These are phyloP conservation scores for Heliconius erato DNA, from an alignment of 2,888 invertebrate genomes.

Conservation along the genomic window DNA sequence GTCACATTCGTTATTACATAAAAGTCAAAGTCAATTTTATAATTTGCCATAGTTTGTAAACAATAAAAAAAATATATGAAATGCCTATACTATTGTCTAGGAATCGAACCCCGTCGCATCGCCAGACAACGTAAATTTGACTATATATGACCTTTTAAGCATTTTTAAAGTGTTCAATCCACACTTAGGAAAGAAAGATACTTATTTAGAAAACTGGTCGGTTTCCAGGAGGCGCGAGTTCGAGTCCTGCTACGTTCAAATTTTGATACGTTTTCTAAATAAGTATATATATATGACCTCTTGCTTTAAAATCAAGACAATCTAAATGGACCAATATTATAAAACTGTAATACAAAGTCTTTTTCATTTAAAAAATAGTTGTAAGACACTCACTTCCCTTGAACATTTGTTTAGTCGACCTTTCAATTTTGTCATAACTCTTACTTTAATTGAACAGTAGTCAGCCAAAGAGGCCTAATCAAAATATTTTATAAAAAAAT, in stretches of 20 bases:
- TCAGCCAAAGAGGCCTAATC: neutral
- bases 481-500: no score
- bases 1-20: neutral
- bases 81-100: neutral
- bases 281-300: no score
- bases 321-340: neutral
- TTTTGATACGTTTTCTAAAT: no score
- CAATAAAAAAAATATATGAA: neutral
- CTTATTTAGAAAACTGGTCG: no score
- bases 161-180: no score
- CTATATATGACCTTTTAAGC: no score
- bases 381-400: conserved; percentile 1
- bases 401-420: conserved; percentile 15
- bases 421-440: conserved; percentile 16
- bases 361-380: neutral
- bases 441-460: neutral
- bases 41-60: neutral
- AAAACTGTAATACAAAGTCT: neutral
- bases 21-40: neutral
- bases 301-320: neutral
- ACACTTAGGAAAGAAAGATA: no score
- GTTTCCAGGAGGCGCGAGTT: no score
- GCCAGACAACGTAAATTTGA: no score
- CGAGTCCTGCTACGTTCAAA: no score
- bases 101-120: no score